phyloP scores from a whole-genome alignment of 2,888 invertebrate genomes.

The Trichopria drosophilae region DNA sequence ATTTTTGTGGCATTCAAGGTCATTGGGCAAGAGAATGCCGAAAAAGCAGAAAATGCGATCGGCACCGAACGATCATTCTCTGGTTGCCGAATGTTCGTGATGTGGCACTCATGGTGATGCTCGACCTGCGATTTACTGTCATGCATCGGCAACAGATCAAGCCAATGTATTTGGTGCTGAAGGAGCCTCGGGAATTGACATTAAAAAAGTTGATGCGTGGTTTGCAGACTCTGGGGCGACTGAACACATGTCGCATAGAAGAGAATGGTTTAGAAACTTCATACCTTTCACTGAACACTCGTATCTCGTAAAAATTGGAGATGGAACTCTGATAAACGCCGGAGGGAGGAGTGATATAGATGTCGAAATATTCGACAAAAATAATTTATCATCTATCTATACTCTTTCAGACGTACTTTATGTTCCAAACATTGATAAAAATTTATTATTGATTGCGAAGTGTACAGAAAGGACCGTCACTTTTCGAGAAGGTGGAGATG shows the following conservation, averaged over 20 bases:
- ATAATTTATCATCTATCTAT: constrained; percentile 18
- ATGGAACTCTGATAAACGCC: constrained; percentile 8
- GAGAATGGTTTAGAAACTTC: constrained; percentile 18
- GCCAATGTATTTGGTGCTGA: background rate
- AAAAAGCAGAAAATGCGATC: constrained; percentile 7
- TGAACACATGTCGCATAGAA: constrained; percentile 19
- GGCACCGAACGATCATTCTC: constrained; percentile 5
- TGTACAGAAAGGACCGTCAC: constrained; percentile 14
- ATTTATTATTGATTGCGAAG: background rate
- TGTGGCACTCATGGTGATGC: constrained; percentile 1
- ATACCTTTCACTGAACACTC: background rate
- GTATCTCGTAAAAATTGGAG: constrained; percentile 12
- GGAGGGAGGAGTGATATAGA: constrained; percentile 15
- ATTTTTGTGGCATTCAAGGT: constrained; percentile 21
- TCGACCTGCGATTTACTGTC: constrained; percentile 15
- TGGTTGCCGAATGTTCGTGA: background rate
- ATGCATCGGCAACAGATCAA: background rate
- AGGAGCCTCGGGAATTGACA: background rate
- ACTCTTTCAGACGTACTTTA: no score
- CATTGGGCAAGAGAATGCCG: constrained; percentile 22
- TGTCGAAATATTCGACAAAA: constrained; percentile 9
- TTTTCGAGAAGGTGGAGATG: constrained; percentile 17
- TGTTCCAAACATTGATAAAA: constrained; percentile 21
- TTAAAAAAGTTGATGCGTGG: constrained; percentile 6
- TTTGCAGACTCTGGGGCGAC: constrained; percentile 21